Evolutionary conservation across 23 tunicate genomes (phyloP), one percentile per base, ranked within the genome.

Genomic region (Clavelina lepadiformis): DNA sequence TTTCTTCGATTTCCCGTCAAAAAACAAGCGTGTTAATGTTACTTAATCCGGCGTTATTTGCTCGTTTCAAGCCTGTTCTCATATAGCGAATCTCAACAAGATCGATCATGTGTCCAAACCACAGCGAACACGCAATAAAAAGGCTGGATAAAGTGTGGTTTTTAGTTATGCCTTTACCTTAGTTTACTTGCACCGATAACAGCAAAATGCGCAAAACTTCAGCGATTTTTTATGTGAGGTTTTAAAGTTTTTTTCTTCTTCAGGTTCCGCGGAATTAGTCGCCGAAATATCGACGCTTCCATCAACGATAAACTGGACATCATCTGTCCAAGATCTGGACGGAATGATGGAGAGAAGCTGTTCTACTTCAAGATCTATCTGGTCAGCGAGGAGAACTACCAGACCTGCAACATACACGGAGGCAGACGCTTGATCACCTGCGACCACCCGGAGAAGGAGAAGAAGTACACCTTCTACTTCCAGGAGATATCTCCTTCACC

Each of bases 401-500:
- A 38, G 28, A 87, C 44, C 18, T 87, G 96, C 72, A 79, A 91
- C 72, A 45, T 69, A 0, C 65, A 70, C 11, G 84, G 76, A 2
- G 72, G 80, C 4, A 76, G 50, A 31, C 68, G 83, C 5, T 81
- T 91, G 15, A 56, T 91, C 31, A 91, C 86, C 0, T 91, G 98
- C 66, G 58, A 78, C 31, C 71, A 64, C 15, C 98, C 98, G 1
- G 33, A 53, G 11, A 33, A 51, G 35, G 98, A 91, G 72, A 91
- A 91, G 77, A 91, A 91, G 73, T 91, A 83, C 57, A 83, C 98
- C 2, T 82, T 91, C 41, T 72, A 66, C 68, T 91, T 91, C 59
- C 80, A 83, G 32, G 86, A 83, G 35, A 72, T 91, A 8, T 70
- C 91, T 5, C 98, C 98, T 5, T 82, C 91, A 20, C 98, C 98